phyloP scores from a whole-genome alignment of 2,797 vertebrate species.

The Threskiornis aethiopicus region DNA sequence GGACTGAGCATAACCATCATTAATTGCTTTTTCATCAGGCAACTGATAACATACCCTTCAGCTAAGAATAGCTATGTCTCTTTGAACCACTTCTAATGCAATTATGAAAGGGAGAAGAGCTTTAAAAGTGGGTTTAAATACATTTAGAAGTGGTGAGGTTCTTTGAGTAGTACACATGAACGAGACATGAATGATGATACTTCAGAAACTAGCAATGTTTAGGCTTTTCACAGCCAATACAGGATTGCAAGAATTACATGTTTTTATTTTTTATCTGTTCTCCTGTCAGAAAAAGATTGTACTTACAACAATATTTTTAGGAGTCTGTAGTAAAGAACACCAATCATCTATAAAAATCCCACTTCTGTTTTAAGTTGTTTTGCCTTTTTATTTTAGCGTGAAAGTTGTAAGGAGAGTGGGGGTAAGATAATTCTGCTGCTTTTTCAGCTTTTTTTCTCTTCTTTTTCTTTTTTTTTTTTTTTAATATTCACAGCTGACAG shows the following conservation, averaged over 20 bases:
- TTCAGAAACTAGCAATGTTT: background rate
- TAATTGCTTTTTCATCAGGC: constrained; percentile 7
- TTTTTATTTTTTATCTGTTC: background rate
- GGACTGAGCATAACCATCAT: background rate
- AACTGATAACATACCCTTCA: background rate
- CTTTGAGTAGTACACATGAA: background rate
- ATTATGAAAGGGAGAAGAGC: background rate
- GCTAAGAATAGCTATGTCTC: background rate
- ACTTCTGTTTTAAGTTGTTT: background rate
- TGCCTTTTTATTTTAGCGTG: background rate
- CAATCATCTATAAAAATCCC: background rate
- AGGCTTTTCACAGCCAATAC: background rate
- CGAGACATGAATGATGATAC: background rate
- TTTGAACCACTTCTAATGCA: constrained; percentile 20
- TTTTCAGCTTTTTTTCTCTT: background rate
- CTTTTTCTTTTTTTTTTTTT: background rate
- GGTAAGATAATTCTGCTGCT: background rate
- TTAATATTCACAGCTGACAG: background rate
- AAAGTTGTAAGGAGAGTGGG: background rate
- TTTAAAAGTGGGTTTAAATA: background rate
- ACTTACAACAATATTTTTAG: background rate
- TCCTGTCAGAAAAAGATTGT: background rate
- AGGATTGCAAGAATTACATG: background rate
- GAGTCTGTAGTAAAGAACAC: background rate
- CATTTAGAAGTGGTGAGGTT: background rate